Conservation (phyloP, 1,140 invertebrate genomes). For the Melanaphis sacchari region DNA sequence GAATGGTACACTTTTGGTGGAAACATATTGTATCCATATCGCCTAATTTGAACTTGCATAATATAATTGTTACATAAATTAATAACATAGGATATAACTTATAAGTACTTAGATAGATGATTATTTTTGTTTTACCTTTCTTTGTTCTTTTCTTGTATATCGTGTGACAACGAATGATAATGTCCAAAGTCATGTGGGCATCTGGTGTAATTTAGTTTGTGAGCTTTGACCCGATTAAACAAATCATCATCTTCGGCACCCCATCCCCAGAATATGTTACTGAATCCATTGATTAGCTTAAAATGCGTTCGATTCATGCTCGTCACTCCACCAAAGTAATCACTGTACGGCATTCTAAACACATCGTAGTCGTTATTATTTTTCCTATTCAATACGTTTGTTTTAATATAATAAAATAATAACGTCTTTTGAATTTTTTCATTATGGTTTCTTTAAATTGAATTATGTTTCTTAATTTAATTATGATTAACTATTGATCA, state of each 20-base stretch:
- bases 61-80: too few species aligned
- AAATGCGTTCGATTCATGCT: conserved; percentile 85
- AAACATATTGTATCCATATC: too few species aligned
- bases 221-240: conserved; percentile 80
- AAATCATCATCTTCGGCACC: conserved; percentile 94
- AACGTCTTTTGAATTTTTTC: too few species aligned
- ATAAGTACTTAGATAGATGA: not conserved
- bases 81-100: too few species aligned
- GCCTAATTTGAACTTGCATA: too few species aligned
- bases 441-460: too few species aligned
- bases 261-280: conserved; percentile 93
- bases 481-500: too few species aligned
- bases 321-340: conserved; percentile 74
- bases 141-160: conserved; percentile 86
- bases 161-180: conserved; percentile 90
- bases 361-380: not conserved
- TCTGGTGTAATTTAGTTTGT: conserved; percentile 81
- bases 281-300: conserved; percentile 85
- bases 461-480: too few species aligned
- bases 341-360: conserved; percentile 82
- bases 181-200: conserved; percentile 86
- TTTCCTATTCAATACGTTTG: too few species aligned
- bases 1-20: too few species aligned
- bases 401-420: too few species aligned
- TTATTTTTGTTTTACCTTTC: conserved; percentile 71